Percentiles rank a stretch among this genome's conserved stretches.
phyloP scores from a whole-genome alignment of 2,113 vertebrate genomes.

The Gila orcuttii region DNA sequence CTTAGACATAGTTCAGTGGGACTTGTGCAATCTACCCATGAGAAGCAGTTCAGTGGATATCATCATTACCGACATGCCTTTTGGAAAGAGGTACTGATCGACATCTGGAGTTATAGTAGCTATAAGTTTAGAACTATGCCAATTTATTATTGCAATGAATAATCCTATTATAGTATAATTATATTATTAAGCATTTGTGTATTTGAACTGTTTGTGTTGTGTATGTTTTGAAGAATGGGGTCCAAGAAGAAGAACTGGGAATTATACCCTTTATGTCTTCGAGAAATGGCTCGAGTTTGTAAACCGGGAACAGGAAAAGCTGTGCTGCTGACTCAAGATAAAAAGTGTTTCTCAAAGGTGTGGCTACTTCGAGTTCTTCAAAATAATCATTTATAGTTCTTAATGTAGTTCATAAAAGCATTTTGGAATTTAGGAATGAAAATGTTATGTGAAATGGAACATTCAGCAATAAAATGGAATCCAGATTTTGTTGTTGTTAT shows the following conservation, averaged over 20 bases:
- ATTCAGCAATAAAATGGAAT: not conserved
- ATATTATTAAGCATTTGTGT: not conserved
- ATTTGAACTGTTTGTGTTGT: slow-evolving; percentile 8
- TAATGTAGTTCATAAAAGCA: not conserved
- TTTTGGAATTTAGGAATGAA: not conserved
- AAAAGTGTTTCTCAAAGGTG: slow-evolving; percentile 96
- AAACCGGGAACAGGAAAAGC: slow-evolving; percentile 88
- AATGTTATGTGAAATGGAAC: too few species aligned
- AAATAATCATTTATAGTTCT: not conserved
- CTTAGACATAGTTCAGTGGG: slow-evolving; percentile 90
- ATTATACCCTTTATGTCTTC: slow-evolving; percentile 90
- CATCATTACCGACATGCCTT: slow-evolving; percentile 95
- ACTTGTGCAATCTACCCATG: slow-evolving; percentile 87
- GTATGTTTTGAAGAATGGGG: slow-evolving; percentile 82
- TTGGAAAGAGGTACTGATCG: slow-evolving; percentile 89
- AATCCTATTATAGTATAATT: not conserved
- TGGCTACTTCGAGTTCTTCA: not conserved
- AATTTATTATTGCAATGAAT: not conserved
- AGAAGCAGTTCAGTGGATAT: slow-evolving; percentile 88
- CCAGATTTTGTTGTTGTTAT: not conserved
- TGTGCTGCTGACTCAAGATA: slow-evolving; percentile 92
- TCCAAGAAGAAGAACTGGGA: slow-evolving; percentile 98
- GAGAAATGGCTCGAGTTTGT: slow-evolving; percentile 93
- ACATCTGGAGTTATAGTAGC: not conserved
- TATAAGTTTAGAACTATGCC: not conserved